phyloP scores from a whole-genome alignment of 2,797 vertebrate genomes.

The Oceanodroma leucorhoa region DNA sequence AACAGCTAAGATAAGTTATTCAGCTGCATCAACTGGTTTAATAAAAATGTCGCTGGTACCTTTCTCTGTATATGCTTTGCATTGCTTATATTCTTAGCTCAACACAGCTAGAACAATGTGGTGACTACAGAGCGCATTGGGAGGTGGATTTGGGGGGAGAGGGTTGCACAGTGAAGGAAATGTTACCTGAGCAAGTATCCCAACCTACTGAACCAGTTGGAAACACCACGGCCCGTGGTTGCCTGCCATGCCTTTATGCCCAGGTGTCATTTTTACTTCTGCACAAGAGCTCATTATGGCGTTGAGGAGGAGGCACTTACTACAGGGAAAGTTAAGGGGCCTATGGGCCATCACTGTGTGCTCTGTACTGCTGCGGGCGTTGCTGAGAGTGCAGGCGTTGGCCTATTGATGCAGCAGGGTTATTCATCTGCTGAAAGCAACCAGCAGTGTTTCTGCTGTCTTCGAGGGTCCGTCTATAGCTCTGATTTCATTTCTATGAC shows the following conservation, averaged over 20 bases:
- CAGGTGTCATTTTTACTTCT: not conserved
- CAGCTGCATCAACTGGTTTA: not conserved
- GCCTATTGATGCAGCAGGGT: not conserved
- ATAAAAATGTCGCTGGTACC: not conserved
- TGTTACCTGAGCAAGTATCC: not conserved
- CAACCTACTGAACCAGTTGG: not conserved
- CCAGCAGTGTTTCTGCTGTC: not conserved
- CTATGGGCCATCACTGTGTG: not conserved
- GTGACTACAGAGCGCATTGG: not conserved
- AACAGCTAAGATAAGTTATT: conserved; percentile 22
- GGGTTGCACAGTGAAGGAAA: not conserved
- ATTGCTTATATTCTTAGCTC: not conserved
- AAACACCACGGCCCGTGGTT: fast-evolving
- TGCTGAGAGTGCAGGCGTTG: not conserved
- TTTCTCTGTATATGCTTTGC: not conserved
- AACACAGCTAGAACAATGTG: not conserved
- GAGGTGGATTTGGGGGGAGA: not conserved
- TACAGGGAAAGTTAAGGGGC: not conserved
- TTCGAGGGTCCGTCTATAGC: not conserved
- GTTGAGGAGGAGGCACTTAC: not conserved
- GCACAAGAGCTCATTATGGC: not conserved
- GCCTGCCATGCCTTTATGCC: not conserved
- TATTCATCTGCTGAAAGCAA: not conserved
- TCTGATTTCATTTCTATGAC: not conserved
- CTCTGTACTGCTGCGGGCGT: not conserved